These are phyloP conservation scores for Stegana nigrithorax DNA, from an alignment of 2,888 invertebrate species.

Conservation along the genomic window DNA sequence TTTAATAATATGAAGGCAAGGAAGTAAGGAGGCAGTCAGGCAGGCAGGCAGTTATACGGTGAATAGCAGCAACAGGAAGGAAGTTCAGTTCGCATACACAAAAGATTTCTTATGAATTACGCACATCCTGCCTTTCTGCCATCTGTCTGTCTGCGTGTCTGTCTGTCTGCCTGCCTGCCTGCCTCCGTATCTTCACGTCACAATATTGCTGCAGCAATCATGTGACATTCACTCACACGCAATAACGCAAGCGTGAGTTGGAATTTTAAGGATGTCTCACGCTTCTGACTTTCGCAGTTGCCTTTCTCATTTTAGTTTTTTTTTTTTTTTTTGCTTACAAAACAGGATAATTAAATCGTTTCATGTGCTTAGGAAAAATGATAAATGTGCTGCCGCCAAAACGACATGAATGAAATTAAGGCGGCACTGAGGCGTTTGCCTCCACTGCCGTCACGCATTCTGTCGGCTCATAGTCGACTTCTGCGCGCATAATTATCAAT, in stretches of 20 bases:
- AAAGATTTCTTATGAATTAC: slow-evolving; percentile 7
- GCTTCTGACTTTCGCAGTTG: no score
- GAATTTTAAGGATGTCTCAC: slow-evolving; percentile 43
- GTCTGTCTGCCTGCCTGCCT: no score
- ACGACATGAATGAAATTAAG: slow-evolving; percentile 4
- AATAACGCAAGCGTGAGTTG: slow-evolving; percentile 19
- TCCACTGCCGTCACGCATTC: no score
- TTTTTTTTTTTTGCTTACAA: slow-evolving; percentile 17
- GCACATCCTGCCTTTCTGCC: no score
- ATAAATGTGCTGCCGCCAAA: slow-evolving; percentile 24
- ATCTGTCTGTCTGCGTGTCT: no score
- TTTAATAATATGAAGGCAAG: neutral
- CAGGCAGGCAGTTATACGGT: neutral
- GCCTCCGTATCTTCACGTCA: slow-evolving; percentile 1
- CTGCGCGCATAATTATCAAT: neutral
- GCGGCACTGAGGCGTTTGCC: neutral
- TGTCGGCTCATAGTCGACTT: no score
- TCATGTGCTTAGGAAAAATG: slow-evolving; percentile 33
- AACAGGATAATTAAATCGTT: slow-evolving; percentile 45
- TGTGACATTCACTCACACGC: slow-evolving; percentile 8
- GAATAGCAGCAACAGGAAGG: slow-evolving; percentile 4
- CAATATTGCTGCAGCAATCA: slow-evolving; percentile 13
- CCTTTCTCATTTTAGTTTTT: slow-evolving; percentile 24
- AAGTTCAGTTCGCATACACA: slow-evolving; percentile 17
- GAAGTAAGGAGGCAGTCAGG: neutral